Evolutionary conservation across 1,140 invertebrate species (phyloP).

Genomic region (Cyclina sinensis): DNA sequence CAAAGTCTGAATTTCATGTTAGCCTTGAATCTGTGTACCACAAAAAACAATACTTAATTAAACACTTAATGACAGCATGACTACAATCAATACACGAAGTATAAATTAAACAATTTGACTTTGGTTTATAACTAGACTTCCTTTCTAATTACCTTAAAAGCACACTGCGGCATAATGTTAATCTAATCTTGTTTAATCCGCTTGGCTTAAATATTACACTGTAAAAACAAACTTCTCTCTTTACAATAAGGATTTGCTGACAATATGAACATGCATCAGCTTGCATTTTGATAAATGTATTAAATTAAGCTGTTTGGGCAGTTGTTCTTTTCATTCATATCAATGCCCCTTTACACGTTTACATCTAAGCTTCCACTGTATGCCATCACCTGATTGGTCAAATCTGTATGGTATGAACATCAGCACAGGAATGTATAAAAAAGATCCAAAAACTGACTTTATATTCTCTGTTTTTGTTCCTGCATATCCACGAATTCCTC

Average conservation of each 20-base stretch:
- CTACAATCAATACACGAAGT: no score
- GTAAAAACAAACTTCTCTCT: not conserved
- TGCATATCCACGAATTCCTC: constrained; percentile 67
- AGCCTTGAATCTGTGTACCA: no score
- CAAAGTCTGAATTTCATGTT: no score
- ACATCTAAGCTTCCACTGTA: constrained; percentile 70
- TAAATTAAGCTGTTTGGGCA: not conserved
- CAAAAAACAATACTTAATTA: no score
- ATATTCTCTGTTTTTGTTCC: constrained; percentile 65
- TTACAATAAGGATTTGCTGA: not conserved
- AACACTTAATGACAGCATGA: no score
- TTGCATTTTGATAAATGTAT: not conserved
- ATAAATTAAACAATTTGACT: no score
- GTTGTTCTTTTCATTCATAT: not conserved
- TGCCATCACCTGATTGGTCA: constrained; percentile 67
- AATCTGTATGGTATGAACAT: constrained; percentile 68
- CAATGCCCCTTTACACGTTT: constrained; percentile 55
- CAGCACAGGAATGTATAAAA: constrained; percentile 70
- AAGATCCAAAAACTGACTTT: constrained; percentile 74
- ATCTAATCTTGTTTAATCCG: no score
- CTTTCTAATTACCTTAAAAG: no score
- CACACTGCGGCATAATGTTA: no score
- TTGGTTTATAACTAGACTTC: no score
- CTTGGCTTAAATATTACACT: no score
- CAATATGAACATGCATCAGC: not conserved